Conservation (phyloP, 2,888 invertebrate genomes). For the Melieria omissa region DNA sequence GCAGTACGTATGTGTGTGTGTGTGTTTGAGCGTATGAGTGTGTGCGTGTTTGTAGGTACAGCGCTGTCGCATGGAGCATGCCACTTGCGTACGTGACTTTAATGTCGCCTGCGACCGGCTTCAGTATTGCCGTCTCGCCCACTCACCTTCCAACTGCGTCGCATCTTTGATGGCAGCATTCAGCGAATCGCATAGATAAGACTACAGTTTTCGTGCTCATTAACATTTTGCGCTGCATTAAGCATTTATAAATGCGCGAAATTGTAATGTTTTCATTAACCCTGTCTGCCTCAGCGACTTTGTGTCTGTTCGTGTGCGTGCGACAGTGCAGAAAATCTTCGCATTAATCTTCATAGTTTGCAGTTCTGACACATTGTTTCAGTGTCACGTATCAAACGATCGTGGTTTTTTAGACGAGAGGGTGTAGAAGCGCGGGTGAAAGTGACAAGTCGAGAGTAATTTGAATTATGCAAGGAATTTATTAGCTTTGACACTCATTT, state of each 20-base stretch:
- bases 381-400: constrained; percentile 8
- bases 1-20: neutral
- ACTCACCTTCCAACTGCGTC: too few relatives aligned
- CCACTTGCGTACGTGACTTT: too few relatives aligned
- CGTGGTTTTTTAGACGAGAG: too few relatives aligned
- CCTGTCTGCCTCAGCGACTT: neutral
- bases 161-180: too few relatives aligned
- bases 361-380: constrained; percentile 24
- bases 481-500: too few relatives aligned
- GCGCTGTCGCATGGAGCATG: too few relatives aligned
- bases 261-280: constrained; percentile 41
- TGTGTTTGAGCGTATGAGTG: neutral
- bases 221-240: constrained; percentile 41
- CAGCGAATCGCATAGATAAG: too few relatives aligned
- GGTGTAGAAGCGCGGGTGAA: too few relatives aligned
- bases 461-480: too few relatives aligned
- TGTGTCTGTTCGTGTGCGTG: neutral
- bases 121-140: too few relatives aligned
- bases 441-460: too few relatives aligned
- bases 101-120: too few relatives aligned
- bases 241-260: constrained; percentile 40
- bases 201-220: constrained; percentile 27
- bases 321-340: neutral
- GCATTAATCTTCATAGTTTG: constrained; percentile 29
- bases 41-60: neutral